Evolutionary conservation across 1,140 invertebrate genomes (phyloP).

Genomic region (Magallana ariakensis): DNA sequence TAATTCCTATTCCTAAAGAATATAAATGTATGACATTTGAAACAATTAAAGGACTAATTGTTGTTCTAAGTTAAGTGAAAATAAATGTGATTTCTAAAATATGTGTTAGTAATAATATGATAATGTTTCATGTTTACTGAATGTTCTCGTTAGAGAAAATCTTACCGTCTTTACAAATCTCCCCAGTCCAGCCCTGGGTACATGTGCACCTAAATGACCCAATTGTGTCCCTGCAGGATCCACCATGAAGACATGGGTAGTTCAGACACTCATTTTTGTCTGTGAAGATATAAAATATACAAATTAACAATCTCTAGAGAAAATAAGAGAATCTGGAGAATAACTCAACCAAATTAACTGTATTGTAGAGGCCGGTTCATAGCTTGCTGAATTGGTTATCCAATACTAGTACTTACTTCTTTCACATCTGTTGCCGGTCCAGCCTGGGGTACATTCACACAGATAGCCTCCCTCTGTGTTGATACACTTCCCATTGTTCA

Average conservation of each 20-base stretch:
- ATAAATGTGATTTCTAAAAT: too few species aligned
- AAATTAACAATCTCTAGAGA: not conserved
- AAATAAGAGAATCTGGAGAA: too few species aligned
- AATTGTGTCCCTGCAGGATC: slow-evolving; percentile 84
- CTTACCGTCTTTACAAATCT: slow-evolving; percentile 68
- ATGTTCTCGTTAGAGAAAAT: slow-evolving; percentile 59
- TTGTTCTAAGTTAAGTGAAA: too few species aligned
- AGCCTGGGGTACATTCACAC: slow-evolving; percentile 42
- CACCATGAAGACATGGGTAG: slow-evolving; percentile 89
- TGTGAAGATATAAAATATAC: slow-evolving; percentile 17
- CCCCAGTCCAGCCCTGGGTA: slow-evolving; percentile 66
- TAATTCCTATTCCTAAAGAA: too few species aligned
- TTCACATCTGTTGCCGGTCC: slow-evolving; percentile 32
- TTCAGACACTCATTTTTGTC: slow-evolving; percentile 90
- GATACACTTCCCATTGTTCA: slow-evolving; percentile 36
- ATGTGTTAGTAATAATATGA: too few species aligned
- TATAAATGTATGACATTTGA: too few species aligned
- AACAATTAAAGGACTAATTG: too few species aligned
- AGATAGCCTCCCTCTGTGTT: slow-evolving; percentile 35
- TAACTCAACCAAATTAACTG: too few species aligned
- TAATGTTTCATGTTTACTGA: too few species aligned
- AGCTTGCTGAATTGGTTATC: too few species aligned
- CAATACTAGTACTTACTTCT: not conserved
- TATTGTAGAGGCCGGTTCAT: too few species aligned
- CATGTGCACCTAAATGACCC: slow-evolving; percentile 62